phyloP scores from a whole-genome alignment of 2,797 vertebrate genomes.

The Hemitrygon akajei region DNA sequence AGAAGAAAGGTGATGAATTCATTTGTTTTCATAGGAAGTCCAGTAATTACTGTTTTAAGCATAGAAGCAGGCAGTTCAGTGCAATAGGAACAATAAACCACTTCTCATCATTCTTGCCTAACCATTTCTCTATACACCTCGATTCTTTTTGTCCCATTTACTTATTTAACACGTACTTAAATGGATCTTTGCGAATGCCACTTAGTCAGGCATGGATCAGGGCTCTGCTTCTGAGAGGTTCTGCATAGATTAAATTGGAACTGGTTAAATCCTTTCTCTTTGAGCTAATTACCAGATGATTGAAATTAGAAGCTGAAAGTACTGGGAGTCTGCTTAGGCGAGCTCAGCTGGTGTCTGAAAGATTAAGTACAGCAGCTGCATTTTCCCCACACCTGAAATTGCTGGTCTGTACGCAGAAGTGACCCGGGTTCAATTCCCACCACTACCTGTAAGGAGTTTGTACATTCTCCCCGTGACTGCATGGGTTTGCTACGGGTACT shows the following conservation, averaged over 20 bases:
- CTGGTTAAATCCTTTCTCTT: neutral
- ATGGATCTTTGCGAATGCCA: neutral
- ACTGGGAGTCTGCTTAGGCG: neutral
- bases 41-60: neutral
- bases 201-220: neutral
- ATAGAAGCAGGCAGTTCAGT: too few relatives aligned
- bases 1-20: neutral
- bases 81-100: too few relatives aligned
- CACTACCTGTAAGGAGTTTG: too few relatives aligned
- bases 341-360: neutral
- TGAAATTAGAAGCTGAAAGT: neutral
- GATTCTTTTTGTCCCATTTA: neutral
- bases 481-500: too few relatives aligned
- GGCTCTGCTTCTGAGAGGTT: neutral
- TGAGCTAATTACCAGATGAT: neutral
- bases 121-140: too few relatives aligned
- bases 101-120: too few relatives aligned
- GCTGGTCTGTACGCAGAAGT: too few relatives aligned
- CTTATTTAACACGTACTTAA: neutral
- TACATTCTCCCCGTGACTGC: too few relatives aligned
- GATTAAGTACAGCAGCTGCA: neutral
- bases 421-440: too few relatives aligned
- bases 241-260: neutral
- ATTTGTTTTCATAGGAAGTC: neutral
- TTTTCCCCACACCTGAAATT: too few relatives aligned